Evolutionary conservation across 2,888 invertebrate species (phyloP), one percentile per base, ranked within the genome.

Genomic region (Mayetiola destructor): DNA sequence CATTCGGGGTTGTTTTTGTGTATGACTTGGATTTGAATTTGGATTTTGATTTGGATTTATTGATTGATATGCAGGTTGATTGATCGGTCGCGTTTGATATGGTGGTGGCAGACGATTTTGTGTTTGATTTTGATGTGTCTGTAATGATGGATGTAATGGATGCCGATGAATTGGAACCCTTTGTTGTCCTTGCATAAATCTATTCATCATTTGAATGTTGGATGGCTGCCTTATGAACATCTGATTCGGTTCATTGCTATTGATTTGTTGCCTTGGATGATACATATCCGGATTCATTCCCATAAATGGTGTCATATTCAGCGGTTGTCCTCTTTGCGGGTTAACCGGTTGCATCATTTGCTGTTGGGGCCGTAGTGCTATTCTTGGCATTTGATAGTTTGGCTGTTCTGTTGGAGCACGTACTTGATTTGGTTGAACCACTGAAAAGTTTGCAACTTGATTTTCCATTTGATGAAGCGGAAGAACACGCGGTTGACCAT

Each of bases 391-490:
- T 27, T 14, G 27, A 48, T 48, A 48, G 16, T 42, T 42, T 52
- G 35, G 40, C 18, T 32, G 35, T 2, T 40, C 20, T 32, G 54
- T 36, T 10, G 37, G 39, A 18, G 16, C 30, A 10, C 56, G 30
- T 29, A 16, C 23, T 5, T 20, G 40, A 42, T 42, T 39, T 32
- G 18, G 42, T 20, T 20, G 30, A 14, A 18, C 10, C 18, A 29
- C 16, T 21, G 56, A 40, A 37, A 58, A 55, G 30, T 37, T 55
- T 14, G 53, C 18, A 12, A 75, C 73, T 61, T 75, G 75, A 61
- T 75, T 73, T 5, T 74, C 73, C 40, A 75, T 62, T 56, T 75
- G 74, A 63, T 75, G 73, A 68, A 75, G 73, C 6, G 75, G 74
- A 16, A 73, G 65, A 20, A 70, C 71, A 2, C 70, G 66, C 9